Conservation (phyloP, 2,113 vertebrate genomes). For the Phaethornis superciliosus region DNA sequence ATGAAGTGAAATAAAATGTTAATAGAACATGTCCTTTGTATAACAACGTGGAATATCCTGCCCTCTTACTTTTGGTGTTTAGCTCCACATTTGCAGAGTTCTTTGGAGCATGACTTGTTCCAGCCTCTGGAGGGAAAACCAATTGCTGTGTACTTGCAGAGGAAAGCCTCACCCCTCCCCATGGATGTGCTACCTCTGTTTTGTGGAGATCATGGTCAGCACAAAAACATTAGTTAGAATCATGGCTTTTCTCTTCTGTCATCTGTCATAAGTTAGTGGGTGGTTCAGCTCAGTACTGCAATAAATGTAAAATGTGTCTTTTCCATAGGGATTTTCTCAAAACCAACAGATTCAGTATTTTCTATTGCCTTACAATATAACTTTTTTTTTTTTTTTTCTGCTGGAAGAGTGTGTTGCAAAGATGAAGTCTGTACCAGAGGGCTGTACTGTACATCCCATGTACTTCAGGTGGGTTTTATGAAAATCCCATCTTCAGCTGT, state of each 20-base stretch:
- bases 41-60: accelerated
- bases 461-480: neutral
- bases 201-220: neutral
- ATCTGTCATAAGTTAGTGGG: neutral
- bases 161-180: neutral
- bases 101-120: neutral
- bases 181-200: accelerated
- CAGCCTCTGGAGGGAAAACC: neutral
- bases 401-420: neutral
- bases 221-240: neutral
- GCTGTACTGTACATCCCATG: neutral
- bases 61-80: neutral
- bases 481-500: neutral
- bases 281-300: neutral
- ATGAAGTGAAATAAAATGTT: neutral
- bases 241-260: neutral
- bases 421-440: neutral
- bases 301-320: neutral
- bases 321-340: neutral
- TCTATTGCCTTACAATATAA: neutral
- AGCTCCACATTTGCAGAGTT: neutral
- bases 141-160: accelerated
- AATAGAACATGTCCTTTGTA: neutral
- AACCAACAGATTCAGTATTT: neutral
- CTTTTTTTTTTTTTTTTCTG: neutral